Base-by-base conservation (phyloP, 1,140 invertebrate species). In the Fopius arisanus region DNA sequence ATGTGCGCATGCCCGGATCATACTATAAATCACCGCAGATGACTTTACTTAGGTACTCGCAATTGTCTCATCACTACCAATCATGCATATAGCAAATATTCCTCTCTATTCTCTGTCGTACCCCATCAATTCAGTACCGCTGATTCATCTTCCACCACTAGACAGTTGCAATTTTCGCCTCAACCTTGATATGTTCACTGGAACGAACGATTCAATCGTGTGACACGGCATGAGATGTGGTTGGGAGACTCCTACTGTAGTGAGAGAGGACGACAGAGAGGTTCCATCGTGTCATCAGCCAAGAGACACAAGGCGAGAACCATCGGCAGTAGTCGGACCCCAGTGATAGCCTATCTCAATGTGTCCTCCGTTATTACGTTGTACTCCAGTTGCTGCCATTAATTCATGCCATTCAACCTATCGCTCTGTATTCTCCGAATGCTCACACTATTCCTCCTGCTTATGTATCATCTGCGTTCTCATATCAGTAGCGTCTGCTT, bases 201-300 rank as follows among this genome's bases (percentile, higher is more conserved):
- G 54, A 59, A 59, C 54, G 54, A 59, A 26, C 54, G 54, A 28
- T 59, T 59, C 54, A 59, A 59, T 59, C 54, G 54, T 59, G 23
- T 59, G 54, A 59, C 54, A 59, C 19, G 26, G 54, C 23, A 26
- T 26, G 43, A 51, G 14, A 21, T 51, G 43, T 21, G 19, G 43
- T 51, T n/a, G 6, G 43, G 43, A 51, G n/a, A n/a, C n/a, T 51
- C 4, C n/a, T 19, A n/a, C 43, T 37, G 33, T 7, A 5, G 33
- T 37, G 33, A 48, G 43, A 48, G 43, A 5, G 43, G 5, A 48
- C 5, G 43, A n/a, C 16, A 19, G 14, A 19, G 43, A 5, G 16
- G 54, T 26, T 59, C 23, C 23, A 28, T 59, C 54, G 54, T 23
- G 14, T 59, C 54, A 59, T 59, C 54, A 59, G 23, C 19, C 54